Evolutionary conservation across 2,888 invertebrate genomes (phyloP), one percentile per base, ranked within the genome.

Genomic region (Podabrus alpinus): DNA sequence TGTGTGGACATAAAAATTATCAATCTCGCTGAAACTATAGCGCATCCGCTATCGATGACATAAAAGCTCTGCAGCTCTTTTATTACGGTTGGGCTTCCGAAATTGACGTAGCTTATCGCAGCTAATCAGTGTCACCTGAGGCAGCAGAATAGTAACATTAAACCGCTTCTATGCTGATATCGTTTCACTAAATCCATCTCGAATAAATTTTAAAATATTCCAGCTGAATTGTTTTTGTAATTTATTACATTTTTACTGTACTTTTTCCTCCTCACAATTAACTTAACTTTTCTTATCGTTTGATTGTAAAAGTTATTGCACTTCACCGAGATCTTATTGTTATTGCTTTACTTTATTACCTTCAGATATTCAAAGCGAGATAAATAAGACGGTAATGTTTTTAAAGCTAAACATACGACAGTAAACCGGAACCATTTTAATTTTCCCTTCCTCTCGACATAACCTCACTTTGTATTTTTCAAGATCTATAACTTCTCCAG

Each of bases 1-100:
- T 83, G 82, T 80, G 81, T 78, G 77, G 79, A 78, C 84, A 83
- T 85, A 85, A 85, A 85, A 85, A 85, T 85, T 85, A 84, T 85
- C 84, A 84, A 84, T 83, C 83, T 84, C 77, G 81, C 82, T 81
- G 80, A 81, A 83, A 83, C 82, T 81, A 82, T 80, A 80, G 79
- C 76, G 81, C 80, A 80, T 79, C 79, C 80, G 81, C 81, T 82
- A 83, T 83, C 82, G 81, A 77, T 79, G 77, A 78, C 81, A 81
- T 83, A 83, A 83, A 83, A 83, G 80, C 79, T 79, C 78, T 64
- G 62, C 79, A 80, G 82, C 76, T 78, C 80, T 81, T 82, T 82
- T 81, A 81, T 82, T 80, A 77, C 77, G 76, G 73, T 71, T 73
- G 74, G 77, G 71, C 79, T 78, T 76, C 76, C 76, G 74, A 75